Percentiles rank a stretch among this genome's conserved stretches.
Conservation (phyloP, 2,888 invertebrate genomes). For the Nebria salina region DNA sequence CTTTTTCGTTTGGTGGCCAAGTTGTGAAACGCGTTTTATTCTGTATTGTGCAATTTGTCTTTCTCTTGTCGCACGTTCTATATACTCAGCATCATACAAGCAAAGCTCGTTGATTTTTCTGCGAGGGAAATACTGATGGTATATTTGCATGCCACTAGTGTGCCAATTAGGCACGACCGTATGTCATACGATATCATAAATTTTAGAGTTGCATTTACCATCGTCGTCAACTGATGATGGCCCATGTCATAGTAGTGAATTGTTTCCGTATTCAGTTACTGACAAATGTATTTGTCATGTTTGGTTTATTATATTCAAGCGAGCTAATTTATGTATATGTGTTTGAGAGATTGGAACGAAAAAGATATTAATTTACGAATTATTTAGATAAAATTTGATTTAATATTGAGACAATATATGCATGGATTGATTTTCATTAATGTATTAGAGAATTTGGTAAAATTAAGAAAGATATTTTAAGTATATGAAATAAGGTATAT, state of each 20-base stretch:
- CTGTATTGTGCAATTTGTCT: constrained; percentile 4
- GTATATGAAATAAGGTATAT: too few relatives aligned
- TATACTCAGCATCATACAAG: neutral
- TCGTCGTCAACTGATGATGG: neutral
- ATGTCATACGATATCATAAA: constrained; percentile 10
- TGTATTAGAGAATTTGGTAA: too few relatives aligned
- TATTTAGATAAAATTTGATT: too few relatives aligned
- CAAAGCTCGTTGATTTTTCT: neutral
- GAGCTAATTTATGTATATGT: neutral
- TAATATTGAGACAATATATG: too few relatives aligned
- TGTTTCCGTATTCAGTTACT: constrained; percentile 30
- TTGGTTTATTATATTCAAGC: neutral
- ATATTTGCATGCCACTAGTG: neutral
- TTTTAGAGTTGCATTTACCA: neutral
- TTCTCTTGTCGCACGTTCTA: neutral
- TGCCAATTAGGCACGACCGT: neutral
- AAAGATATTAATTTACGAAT: too few relatives aligned
- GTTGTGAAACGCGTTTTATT: neutral
- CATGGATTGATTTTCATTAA: too few relatives aligned
- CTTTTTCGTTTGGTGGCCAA: constrained; percentile 4
- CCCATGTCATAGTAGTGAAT: constrained; percentile 11
- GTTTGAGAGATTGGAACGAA: neutral
- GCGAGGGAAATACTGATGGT: neutral
- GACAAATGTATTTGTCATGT: constrained; percentile 38
- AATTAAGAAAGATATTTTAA: too few relatives aligned